These are phyloP conservation scores for Orthonevra nobilis DNA, from an alignment of 2,888 invertebrate genomes.

Conservation along the genomic window DNA sequence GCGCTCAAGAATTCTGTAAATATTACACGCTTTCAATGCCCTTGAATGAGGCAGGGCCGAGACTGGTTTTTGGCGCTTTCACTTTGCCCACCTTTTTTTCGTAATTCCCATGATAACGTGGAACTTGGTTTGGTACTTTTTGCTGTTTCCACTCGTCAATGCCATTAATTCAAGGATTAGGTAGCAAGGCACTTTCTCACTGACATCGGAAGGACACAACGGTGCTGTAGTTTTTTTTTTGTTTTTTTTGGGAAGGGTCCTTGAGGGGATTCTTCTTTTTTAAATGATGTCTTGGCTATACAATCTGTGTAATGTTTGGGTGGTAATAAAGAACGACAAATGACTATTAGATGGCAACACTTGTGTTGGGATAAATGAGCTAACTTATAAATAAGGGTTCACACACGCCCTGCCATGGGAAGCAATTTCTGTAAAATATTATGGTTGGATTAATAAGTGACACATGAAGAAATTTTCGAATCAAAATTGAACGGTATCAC, in stretches of 20 bases:
- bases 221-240: constrained; percentile 1
- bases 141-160: constrained; percentile 59
- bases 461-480: no score
- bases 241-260: constrained; percentile 13
- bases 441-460: constrained; percentile 18
- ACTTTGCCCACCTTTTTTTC: constrained; percentile 9
- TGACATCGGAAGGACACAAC: constrained; percentile 49
- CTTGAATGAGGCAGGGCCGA: constrained; percentile 18
- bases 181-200: constrained; percentile 58
- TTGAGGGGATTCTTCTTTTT: background rate
- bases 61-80: constrained; percentile 3
- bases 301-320: constrained; percentile 34
- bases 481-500: no score
- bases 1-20: constrained; percentile 58
- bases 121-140: constrained; percentile 31
- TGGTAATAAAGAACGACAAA: constrained; percentile 66
- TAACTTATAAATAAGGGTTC: constrained; percentile 64
- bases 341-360: constrained; percentile 64
- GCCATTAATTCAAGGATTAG: constrained; percentile 65
- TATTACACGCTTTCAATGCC: constrained; percentile 39
- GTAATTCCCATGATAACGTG: constrained; percentile 29
- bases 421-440: constrained; percentile 33
- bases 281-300: background rate
- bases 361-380: constrained; percentile 61
- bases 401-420: constrained; percentile 28